Evolutionary conservation across 2,113 vertebrate species (phyloP).

Genomic region (Lepus americanus): DNA sequence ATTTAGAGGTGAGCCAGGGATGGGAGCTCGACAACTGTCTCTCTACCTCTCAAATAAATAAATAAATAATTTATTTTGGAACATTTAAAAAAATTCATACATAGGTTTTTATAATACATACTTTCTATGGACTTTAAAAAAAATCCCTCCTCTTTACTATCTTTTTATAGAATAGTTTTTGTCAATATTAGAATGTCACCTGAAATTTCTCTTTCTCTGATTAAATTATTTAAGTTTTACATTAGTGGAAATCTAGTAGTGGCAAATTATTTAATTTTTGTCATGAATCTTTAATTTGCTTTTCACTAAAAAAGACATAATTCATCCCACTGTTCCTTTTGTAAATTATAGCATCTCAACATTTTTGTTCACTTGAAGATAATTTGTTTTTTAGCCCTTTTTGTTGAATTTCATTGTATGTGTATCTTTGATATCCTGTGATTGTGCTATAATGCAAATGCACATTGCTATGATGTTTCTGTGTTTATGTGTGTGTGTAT

Average conservation of each 20-base stretch:
- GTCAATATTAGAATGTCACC: neutral
- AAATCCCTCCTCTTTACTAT: too few species aligned
- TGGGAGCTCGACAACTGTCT: too few species aligned
- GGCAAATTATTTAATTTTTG: too few species aligned
- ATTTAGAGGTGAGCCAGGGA: too few species aligned
- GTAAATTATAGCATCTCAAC: neutral
- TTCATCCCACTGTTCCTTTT: neutral
- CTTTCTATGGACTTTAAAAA: too few species aligned
- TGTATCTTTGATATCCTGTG: neutral
- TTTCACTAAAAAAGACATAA: too few species aligned
- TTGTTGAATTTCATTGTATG: neutral
- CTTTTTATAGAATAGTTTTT: too few species aligned
- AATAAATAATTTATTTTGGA: too few species aligned
- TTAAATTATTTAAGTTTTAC: neutral
- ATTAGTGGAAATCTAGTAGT: neutral
- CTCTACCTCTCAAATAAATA: too few species aligned
- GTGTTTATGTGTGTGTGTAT: neutral
- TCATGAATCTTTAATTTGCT: too few species aligned
- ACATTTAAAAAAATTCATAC: too few species aligned
- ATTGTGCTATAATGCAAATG: neutral
- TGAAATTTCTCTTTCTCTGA: neutral
- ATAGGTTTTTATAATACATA: too few species aligned
- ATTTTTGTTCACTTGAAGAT: neutral
- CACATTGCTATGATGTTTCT: neutral
- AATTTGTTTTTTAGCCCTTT: neutral